Conservation (phyloP, 2,888 invertebrate species). For the Tridacna gigas region DNA sequence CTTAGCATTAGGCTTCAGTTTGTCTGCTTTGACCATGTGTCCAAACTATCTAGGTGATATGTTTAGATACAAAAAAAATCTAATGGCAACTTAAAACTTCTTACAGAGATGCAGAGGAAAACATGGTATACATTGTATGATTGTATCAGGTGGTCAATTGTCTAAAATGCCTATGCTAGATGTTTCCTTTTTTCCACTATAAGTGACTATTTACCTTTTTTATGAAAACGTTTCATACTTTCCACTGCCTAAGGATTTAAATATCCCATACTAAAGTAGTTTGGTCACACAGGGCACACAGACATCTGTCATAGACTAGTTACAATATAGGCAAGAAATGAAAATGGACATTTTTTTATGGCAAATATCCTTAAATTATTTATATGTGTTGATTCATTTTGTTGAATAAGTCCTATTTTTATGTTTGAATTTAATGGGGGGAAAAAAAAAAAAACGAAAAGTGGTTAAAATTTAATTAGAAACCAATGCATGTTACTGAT, state of each 20-base stretch:
- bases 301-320: slow-evolving; percentile 6
- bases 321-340: slow-evolving; percentile 18
- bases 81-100: too few relatives aligned
- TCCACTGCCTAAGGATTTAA: too few relatives aligned
- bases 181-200: too few relatives aligned
- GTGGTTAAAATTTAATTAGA: not conserved
- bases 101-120: too few relatives aligned
- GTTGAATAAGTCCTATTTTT: slow-evolving; percentile 19
- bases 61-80: not conserved
- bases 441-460: not conserved
- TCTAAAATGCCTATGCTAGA: too few relatives aligned
- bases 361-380: slow-evolving; percentile 37
- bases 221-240: too few relatives aligned
- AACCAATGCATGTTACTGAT: not conserved
- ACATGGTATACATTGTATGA: too few relatives aligned
- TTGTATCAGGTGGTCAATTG: too few relatives aligned
- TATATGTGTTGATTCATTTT: slow-evolving; percentile 45
- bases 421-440: slow-evolving; percentile 1
- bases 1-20: slow-evolving; percentile 5
- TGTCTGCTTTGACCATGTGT: slow-evolving; percentile 11
- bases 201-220: too few relatives aligned
- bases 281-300: not conserved
- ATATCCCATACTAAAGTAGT: not conserved
- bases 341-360: slow-evolving; percentile 42
- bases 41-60: slow-evolving; percentile 6